Evolutionary conservation across 2,113 vertebrate genomes (phyloP).

Genomic region (Hypomesus transpacificus): DNA sequence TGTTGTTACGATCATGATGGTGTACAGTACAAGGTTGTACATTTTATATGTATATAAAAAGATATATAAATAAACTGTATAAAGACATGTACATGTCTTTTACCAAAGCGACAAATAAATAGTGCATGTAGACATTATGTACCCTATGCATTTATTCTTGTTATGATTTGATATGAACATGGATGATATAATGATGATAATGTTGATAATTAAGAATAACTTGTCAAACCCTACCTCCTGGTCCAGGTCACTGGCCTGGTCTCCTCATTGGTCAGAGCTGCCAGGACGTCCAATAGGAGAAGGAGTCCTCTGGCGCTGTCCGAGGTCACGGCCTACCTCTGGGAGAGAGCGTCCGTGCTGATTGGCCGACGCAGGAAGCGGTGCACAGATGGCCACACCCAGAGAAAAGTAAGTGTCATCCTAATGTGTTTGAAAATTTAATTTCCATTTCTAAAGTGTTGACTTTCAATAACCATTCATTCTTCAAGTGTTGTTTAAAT

Average conservation of each 20-base stretch:
- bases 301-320: constrained; percentile 44
- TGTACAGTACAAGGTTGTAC: too few relatives aligned
- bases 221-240: not conserved
- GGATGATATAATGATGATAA: too few relatives aligned
- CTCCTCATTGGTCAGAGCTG: constrained; percentile 45
- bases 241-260: constrained; percentile 49
- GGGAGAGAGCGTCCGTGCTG: constrained; percentile 33
- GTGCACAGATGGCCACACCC: constrained; percentile 20
- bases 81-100: too few relatives aligned
- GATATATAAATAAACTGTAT: too few relatives aligned
- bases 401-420: constrained; percentile 57
- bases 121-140: too few relatives aligned
- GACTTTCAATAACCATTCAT: not conserved
- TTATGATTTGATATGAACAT: too few relatives aligned
- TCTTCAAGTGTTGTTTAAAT: not conserved
- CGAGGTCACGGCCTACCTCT: constrained; percentile 48
- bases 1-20: too few relatives aligned
- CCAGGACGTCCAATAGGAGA: constrained; percentile 50
- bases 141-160: too few relatives aligned
- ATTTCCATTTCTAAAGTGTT: not conserved
- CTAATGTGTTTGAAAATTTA: not conserved
- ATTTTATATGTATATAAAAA: too few relatives aligned
- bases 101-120: too few relatives aligned
- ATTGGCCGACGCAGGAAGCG: constrained; percentile 26
- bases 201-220: too few relatives aligned